phyloP scores from a whole-genome alignment of 2,113 vertebrate species.

The Ploceus nigricollis region DNA sequence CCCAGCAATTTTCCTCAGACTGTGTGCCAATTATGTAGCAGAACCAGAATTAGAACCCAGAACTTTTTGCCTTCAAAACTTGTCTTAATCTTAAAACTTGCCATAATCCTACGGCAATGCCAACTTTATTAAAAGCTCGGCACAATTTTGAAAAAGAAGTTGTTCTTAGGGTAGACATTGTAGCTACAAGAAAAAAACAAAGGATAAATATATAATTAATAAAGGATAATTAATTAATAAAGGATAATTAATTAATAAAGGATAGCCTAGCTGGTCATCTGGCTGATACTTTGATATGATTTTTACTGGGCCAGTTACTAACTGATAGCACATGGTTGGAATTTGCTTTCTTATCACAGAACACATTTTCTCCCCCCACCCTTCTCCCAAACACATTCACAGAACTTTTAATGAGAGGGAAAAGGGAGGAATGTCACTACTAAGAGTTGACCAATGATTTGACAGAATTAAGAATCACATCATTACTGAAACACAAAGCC shows the following conservation, averaged over 20 bases:
- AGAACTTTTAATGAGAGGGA: slow-evolving; percentile 49
- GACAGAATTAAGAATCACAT: slow-evolving; percentile 15
- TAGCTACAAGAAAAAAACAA: too few species aligned
- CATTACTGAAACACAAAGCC: slow-evolving; percentile 59
- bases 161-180: background rate
- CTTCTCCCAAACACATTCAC: slow-evolving; percentile 24
- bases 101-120: background rate
- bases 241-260: too few species aligned
- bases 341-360: background rate
- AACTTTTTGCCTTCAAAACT: background rate
- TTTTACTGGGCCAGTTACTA: background rate
- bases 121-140: background rate
- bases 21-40: background rate
- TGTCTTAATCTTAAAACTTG: background rate
- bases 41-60: background rate
- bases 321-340: background rate
- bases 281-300: background rate
- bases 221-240: too few species aligned
- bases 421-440: slow-evolving; percentile 42
- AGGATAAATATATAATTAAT: too few species aligned
- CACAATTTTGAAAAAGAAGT: background rate
- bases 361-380: background rate
- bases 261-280: background rate
- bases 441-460: background rate
- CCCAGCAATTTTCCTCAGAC: background rate